Evolutionary conservation across 2,797 vertebrate genomes (phyloP), one percentile per base, ranked within the genome.

Genomic region (Manis javanica): DNA sequence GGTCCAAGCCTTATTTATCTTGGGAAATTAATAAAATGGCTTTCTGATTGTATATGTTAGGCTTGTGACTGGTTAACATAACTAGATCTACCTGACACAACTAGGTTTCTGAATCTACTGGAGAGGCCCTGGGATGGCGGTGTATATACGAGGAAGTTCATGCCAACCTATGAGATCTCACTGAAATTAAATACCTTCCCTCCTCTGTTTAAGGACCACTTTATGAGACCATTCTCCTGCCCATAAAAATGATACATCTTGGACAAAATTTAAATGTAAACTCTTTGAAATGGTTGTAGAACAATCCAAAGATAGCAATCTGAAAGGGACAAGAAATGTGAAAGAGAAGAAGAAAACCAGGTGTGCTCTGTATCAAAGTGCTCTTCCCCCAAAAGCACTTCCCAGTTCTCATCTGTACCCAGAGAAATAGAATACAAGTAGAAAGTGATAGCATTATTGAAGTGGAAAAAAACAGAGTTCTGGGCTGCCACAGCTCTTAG

Each of bases 1-100:
- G 34, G n/a, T 85, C 72, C 23, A 78, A 89, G n/a, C 85, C 57
- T 57, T 96, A 82, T 85, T 94, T 94, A 83, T 91, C 69, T 95
- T 77, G 29, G 24, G 69, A 96, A 93, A 69, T 86, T 61, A 78
- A 85, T 88, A 46, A 90, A 82, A 72, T 46, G 19, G 24, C 39
- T 86, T 94, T 93, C 42, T 53, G 29, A 7, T 66, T 95, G 93
- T 95, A 63, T 39, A 57, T 74, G 46, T 91, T 78, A 61, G n/a
- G 81, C 63, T 69, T 87, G 64, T 63, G 61, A 77, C 77, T 77
- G 24, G 34, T 39, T 85, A 90, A 46, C 95, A 63, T 74, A 72
- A 39, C 81, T 4, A 96, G 85, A 79, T 88, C 13, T 4, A 19
- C 26, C 68, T 74, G 63, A 66, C 46, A 66, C 21, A 78, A 87